Base-by-base conservation (phyloP, 2,797 vertebrate genomes). In the Pampus argenteus region DNA sequence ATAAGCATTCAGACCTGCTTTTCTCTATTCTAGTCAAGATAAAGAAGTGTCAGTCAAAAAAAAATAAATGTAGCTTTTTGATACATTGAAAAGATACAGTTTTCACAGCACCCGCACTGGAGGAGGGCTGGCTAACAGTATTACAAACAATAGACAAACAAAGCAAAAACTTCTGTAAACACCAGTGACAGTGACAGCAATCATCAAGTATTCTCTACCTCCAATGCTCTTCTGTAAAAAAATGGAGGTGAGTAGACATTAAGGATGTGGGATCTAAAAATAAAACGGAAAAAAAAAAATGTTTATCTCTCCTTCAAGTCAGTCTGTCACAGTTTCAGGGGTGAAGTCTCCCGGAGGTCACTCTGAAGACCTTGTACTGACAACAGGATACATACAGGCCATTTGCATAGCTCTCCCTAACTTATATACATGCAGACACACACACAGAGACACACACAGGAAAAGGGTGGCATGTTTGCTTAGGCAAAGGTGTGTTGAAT, bases 351-450 rank as follows among this genome's bases (percentile, higher is more conserved):
- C 60, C 18, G 28, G 38, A 71, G 20, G 71, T 77, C 70, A 71
- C 59, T 64, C 69, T 38, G 47, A 77, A 22, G 57, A 75, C 69
- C 76, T 77, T 56, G 49, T 29, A 50, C 71, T 58, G 51, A 73
- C 61, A 76, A 74, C 62, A 74, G 74, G 74, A 84, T 66, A 69
- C 72, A 79, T 50, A 59, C 70, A 75, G 85, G 76, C 85, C 83
- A 79, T 92, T 92, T 92, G 90, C 91, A 92, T 91, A 88, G 88
- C 90, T 89, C 85, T 78, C 82, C 84, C 82, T 90, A 69, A 71
- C 82, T 77, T 71, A 22, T 34, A 63, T 18, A 63, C 61, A 68
- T 25, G 61, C 63, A 62, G 40, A 81, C 38, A 75, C 45, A 17
- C 60, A 83, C 58, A 52, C 51, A 68, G 55, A 68, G 55, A 78